Base-by-base conservation (phyloP, 2,113 vertebrate genomes). In the Rallus limicola region DNA sequence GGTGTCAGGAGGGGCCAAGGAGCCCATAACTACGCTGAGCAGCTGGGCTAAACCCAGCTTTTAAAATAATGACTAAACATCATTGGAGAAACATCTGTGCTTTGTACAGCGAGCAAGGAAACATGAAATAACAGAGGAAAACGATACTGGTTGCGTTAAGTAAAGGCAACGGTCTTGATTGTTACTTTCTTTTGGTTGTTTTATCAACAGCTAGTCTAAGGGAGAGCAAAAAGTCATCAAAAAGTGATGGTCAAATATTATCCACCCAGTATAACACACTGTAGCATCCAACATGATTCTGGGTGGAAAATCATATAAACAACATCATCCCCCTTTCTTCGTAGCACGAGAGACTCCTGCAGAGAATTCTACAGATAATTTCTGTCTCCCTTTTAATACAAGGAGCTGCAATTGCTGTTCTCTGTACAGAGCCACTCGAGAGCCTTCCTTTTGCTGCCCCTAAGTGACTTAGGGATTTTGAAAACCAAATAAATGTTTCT, bases 41-140 rank as follows among this genome's bases (percentile, higher is more conserved):
- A 76, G 88, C 88, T 92, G 83, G 81, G 24, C 59, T 86, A 55
- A 94, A 71, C 59, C 40, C 76, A 74, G 33, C 70, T 91, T 90
- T 68, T 26, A 44, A 75, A 92, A 44, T 20, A n/a, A 24, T 28
- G 34, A 13, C 65, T 85, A 25, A 63, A 23, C 36, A 56, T 31
- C 26, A 6, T n/a, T 76, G 74, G 53, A 82, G 84, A 91, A 92
- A 76, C 48, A 48, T 89, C 80, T 95, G 91, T 74, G 64, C 48
- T 31, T n/a, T 40, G 16, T 69, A n/a, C 25, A 81, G 88, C 60
- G 67, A 84, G 74, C 89, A 62, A 36, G 67, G 81, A 76, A 55
- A 46, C 36, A 8, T 26, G 62, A 13, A 91, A 29, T 6, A 50
- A 9, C n/a, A 31, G 53, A 36, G 46, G 78, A 29, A 65, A 82